A percentile compares a stretch with the other conserved stretches of the same genome.
phyloP scores from a whole-genome alignment of 2,113 vertebrate species.

The Poecilia latipinna region DNA sequence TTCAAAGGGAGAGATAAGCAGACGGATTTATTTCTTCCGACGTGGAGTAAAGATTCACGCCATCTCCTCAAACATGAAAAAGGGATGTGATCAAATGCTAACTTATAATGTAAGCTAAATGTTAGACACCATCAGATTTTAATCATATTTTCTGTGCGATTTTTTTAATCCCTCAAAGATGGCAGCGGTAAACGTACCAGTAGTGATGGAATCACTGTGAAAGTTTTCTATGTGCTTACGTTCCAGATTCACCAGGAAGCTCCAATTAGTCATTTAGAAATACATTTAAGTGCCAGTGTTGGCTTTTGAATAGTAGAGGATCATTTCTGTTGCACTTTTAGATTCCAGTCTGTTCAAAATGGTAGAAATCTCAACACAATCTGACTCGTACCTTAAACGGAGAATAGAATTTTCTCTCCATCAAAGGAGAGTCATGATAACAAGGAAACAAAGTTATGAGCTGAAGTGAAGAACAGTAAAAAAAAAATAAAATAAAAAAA shows the following conservation, averaged over 20 bases:
- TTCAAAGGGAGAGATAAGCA: neutral
- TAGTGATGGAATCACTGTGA: neutral
- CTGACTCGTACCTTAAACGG: neutral
- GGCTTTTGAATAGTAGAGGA: neutral
- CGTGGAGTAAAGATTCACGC: neutral
- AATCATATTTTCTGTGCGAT: neutral
- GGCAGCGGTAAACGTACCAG: neutral
- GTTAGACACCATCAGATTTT: neutral
- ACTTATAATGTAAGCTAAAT: neutral
- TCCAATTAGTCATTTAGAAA: neutral
- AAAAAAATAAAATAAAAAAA: too few relatives aligned
- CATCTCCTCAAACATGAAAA: neutral
- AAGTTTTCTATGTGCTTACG: neutral
- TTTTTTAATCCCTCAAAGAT: neutral
- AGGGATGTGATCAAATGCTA: neutral
- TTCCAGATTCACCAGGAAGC: neutral
- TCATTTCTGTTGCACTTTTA: neutral
- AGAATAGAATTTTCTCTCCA: neutral
- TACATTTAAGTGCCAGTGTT: neutral
- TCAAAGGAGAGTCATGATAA: constrained; percentile 15
- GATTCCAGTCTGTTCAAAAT: neutral
- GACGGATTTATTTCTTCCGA: neutral
- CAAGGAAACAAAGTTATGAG: neutral
- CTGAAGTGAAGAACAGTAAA: neutral
- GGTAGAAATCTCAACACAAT: neutral